These are phyloP conservation scores for Eurytoma californica DNA, from an alignment of 2,888 invertebrate species.

Conservation along the genomic window DNA sequence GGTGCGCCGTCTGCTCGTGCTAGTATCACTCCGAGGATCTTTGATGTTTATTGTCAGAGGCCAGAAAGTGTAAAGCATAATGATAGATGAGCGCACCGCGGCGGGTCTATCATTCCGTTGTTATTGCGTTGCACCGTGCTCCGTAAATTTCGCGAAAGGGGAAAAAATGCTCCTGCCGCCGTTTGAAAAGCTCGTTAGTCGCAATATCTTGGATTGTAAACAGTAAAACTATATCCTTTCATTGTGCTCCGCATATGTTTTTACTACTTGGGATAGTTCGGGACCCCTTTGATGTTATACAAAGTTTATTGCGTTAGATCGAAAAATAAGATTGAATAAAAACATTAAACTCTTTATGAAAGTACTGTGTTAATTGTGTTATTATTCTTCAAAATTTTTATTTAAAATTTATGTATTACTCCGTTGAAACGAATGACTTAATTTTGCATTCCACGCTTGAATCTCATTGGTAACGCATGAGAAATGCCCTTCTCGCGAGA, in stretches of 20 bases:
- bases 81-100: conserved; percentile 41
- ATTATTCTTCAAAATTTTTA: too few relatives aligned
- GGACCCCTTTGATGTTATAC: neutral
- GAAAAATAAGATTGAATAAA: too few relatives aligned
- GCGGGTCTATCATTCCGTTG: conserved; percentile 46
- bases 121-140: conserved; percentile 15
- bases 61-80: conserved; percentile 48
- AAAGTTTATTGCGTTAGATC: neutral
- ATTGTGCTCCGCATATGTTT: neutral
- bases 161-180: neutral
- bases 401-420: too few relatives aligned
- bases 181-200: neutral
- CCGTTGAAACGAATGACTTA: too few relatives aligned
- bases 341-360: too few relatives aligned
- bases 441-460: too few relatives aligned
- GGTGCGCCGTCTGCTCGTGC: conserved; percentile 23
- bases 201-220: too few relatives aligned
- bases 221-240: conserved; percentile 26
- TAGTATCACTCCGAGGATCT: conserved; percentile 49
- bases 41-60: conserved; percentile 55
- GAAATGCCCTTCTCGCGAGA: too few relatives aligned
- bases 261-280: conserved; percentile 10
- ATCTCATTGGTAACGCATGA: too few relatives aligned
- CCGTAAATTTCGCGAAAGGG: conserved; percentile 33
- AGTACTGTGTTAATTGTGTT: too few relatives aligned